A percentile compares a stretch with the other conserved stretches of the same genome.
Evolutionary conservation across 1,140 invertebrate species (phyloP).

Genomic region (Pseudobourletiella spinata): DNA sequence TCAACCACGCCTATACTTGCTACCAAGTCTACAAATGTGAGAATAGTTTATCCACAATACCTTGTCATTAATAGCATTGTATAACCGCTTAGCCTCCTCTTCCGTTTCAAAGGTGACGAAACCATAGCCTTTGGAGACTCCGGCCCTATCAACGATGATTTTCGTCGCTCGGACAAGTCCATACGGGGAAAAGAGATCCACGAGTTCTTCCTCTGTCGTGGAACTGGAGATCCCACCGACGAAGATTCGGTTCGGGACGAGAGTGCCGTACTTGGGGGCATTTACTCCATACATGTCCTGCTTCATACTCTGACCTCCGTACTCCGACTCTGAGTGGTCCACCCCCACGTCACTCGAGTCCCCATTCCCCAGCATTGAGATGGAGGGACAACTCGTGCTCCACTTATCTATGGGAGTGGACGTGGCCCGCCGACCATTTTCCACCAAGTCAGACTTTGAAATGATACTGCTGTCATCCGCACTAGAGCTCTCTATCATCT

Average conservation of each 20-base stretch:
- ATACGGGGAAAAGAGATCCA: conserved; percentile 72
- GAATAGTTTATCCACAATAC: too few relatives aligned
- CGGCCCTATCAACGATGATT: conserved; percentile 86
- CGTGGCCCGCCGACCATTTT: not conserved
- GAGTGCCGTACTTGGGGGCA: conserved; percentile 49
- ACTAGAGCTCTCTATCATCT: conserved; percentile 4
- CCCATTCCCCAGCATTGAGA: not conserved
- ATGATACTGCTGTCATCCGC: not conserved
- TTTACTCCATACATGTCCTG: not conserved
- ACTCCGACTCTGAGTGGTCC: not conserved
- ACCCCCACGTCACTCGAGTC: not conserved
- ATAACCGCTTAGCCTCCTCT: conserved; percentile 68
- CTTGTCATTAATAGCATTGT: conserved; percentile 37
- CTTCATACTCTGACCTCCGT: too few relatives aligned
- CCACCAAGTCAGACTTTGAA: not conserved
- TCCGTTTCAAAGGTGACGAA: conserved; percentile 93
- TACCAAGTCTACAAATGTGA: too few relatives aligned
- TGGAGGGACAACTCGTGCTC: not conserved
- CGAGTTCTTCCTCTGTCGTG: conserved; percentile 65
- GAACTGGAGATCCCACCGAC: conserved; percentile 73
- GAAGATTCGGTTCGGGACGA: conserved; percentile 87
- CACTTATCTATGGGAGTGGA: conserved; percentile 5
- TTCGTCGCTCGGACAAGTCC: conserved; percentile 87
- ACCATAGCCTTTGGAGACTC: conserved; percentile 88
- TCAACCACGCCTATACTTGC: not conserved